Percentiles rank a stretch among this genome's conserved stretches.
Conservation (phyloP, 2,113 vertebrate genomes). For the Seriola quinqueradiata region DNA sequence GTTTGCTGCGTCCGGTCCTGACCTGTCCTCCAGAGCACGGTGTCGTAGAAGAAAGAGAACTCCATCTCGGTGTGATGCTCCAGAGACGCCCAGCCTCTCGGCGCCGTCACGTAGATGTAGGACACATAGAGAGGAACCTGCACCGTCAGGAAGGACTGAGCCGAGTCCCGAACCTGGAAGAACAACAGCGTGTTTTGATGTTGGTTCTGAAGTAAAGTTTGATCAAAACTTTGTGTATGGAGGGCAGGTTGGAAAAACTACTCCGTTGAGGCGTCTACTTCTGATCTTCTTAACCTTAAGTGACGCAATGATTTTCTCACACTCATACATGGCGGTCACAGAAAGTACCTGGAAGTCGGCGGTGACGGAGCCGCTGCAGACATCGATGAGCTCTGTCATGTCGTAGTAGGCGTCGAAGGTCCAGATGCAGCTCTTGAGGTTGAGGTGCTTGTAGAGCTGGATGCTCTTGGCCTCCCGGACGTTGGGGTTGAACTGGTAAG, state of each 20-base stretch:
- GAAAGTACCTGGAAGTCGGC: constrained; percentile 95
- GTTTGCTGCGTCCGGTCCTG: background rate
- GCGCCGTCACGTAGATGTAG: constrained; percentile 97
- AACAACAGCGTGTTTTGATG: background rate
- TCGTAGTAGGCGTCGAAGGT: constrained; percentile 97
- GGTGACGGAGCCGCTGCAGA: constrained; percentile 95
- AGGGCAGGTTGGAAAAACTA: too few species aligned
- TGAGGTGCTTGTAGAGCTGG: constrained; percentile 96
- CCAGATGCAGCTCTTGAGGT: constrained; percentile 99
- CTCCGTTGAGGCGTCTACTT: too few species aligned
- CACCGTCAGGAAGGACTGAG: constrained; percentile 97
- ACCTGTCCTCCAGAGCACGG: constrained; percentile 98
- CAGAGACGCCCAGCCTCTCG: constrained; percentile 96
- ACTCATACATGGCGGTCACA: too few species aligned
- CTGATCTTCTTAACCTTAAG: too few species aligned
- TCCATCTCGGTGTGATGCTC: constrained; percentile 99
- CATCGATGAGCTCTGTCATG: constrained; percentile 97
- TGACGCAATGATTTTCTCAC: too few species aligned
- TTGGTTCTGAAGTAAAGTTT: background rate
- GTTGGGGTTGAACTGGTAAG: constrained; percentile 92
- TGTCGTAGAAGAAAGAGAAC: constrained; percentile 99
- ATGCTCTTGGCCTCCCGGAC: constrained; percentile 92
- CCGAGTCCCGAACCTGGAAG: constrained; percentile 94
- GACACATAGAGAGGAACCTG: constrained; percentile 97
- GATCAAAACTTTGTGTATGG: too few species aligned